These are phyloP conservation scores for Malacoraja senta DNA, from an alignment of 2,797 vertebrate species.

Conservation along the genomic window DNA sequence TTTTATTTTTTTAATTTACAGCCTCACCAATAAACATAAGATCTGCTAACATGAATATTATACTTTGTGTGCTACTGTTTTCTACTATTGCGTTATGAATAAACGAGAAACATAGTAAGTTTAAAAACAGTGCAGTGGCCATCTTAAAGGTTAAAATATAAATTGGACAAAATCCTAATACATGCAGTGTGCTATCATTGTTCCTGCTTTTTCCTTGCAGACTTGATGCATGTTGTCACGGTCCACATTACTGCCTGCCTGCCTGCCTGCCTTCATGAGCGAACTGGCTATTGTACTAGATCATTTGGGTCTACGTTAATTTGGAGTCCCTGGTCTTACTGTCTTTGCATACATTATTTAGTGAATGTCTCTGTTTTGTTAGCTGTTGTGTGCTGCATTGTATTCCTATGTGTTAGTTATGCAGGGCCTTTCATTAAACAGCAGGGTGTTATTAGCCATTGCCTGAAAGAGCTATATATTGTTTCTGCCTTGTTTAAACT, in stretches of 20 bases:
- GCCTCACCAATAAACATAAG: neutral
- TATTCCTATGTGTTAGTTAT: constrained; percentile 42
- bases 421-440: constrained; percentile 48
- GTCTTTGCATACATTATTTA: constrained; percentile 37
- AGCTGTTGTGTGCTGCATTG: constrained; percentile 41
- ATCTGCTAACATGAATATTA: neutral
- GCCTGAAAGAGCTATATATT: constrained; percentile 50
- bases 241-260: constrained; percentile 34
- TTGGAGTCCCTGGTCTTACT: neutral
- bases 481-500: constrained; percentile 47
- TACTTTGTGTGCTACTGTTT: neutral
- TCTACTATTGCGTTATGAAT: neutral
- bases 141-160: constrained; percentile 17
- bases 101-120: neutral
- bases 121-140: neutral
- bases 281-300: constrained; percentile 40
- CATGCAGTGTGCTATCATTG: constrained; percentile 21
- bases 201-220: constrained; percentile 30
- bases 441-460: constrained; percentile 50
- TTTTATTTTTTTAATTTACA: neutral
- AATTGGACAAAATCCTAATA: constrained; percentile 20
- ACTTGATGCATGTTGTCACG: constrained; percentile 37
- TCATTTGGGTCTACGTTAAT: constrained; percentile 40
- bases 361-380: constrained; percentile 40
- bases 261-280: constrained; percentile 37